Conservation (phyloP, 30 jellyfish, hydroid and myxozoan genomes). For the Aurelia aurita region DNA sequence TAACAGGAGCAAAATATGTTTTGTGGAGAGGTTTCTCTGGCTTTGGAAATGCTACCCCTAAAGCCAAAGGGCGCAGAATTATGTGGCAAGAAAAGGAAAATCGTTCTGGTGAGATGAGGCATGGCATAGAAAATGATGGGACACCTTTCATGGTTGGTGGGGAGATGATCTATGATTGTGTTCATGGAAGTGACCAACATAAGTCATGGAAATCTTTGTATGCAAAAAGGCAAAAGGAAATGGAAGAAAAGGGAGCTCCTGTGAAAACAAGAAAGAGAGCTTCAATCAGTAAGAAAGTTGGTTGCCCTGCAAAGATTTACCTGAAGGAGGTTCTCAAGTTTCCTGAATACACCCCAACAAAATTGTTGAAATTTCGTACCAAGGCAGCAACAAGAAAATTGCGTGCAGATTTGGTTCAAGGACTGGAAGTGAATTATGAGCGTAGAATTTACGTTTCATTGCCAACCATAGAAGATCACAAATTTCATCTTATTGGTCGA, state of each 20-base stretch:
- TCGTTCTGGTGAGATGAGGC: constrained; percentile 34
- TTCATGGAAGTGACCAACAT: constrained; percentile 57
- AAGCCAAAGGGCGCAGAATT: constrained; percentile 39
- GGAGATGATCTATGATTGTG: constrained; percentile 57
- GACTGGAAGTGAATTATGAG: constrained; percentile 21
- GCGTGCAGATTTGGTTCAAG: constrained; percentile 25
- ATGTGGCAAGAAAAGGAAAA: constrained; percentile 58
- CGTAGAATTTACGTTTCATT: constrained; percentile 37
- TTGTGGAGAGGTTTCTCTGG: constrained; percentile 63
- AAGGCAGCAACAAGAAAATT: constrained; percentile 26
- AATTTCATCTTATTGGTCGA: constrained; percentile 56
- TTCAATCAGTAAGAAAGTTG: constrained; percentile 45
- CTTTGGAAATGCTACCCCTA: constrained; percentile 48
- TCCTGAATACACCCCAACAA: constrained; percentile 37
- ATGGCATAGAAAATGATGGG: constrained; percentile 59
- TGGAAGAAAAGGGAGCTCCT: constrained; percentile 52
- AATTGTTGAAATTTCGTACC: constrained; percentile 33
- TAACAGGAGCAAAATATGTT: constrained; percentile 62
- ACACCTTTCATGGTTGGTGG: constrained; percentile 60
- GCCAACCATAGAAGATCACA: constrained; percentile 44
- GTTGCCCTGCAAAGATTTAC: constrained; percentile 59
- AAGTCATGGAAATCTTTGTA: constrained; percentile 49
- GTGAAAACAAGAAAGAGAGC: constrained; percentile 48
- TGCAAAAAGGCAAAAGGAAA: constrained; percentile 43
- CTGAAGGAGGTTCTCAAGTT: constrained; percentile 42